These are phyloP conservation scores for Okamejei kenojei DNA, from an alignment of 2,797 vertebrate genomes.

Conservation along the genomic window DNA sequence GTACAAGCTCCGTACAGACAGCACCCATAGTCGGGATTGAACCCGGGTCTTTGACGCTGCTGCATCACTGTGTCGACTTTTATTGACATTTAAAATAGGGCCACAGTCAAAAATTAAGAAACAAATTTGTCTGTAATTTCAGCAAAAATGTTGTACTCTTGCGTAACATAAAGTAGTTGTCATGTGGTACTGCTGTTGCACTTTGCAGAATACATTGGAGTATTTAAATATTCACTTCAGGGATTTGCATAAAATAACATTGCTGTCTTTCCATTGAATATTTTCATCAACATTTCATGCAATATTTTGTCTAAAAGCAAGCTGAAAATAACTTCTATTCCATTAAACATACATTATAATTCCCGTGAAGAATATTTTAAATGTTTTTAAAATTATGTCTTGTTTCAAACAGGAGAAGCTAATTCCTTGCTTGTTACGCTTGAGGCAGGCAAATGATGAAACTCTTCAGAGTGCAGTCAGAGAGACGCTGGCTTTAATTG, in stretches of 20 bases:
- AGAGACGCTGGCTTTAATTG: slow-evolving; percentile 81
- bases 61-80: too few species aligned
- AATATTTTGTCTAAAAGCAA: neutral
- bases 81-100: neutral
- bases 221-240: neutral
- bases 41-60: too few species aligned
- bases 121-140: neutral
- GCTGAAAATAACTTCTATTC: neutral
- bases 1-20: too few species aligned
- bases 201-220: neutral
- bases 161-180: neutral
- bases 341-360: neutral
- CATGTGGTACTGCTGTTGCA: neutral
- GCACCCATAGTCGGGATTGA: too few species aligned
- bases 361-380: neutral
- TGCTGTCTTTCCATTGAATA: neutral
- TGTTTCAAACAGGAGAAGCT: slow-evolving; percentile 70
- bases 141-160: neutral
- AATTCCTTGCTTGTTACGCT: slow-evolving; percentile 76
- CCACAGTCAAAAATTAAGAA: neutral
- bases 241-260: neutral
- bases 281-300: neutral
- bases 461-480: slow-evolving; percentile 79
- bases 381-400: slow-evolving; percentile 33
- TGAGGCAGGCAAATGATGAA: slow-evolving; percentile 76